These are phyloP conservation scores for Semicossyphus pulcher DNA, from an alignment of 2,113 vertebrate species.

Conservation along the genomic window DNA sequence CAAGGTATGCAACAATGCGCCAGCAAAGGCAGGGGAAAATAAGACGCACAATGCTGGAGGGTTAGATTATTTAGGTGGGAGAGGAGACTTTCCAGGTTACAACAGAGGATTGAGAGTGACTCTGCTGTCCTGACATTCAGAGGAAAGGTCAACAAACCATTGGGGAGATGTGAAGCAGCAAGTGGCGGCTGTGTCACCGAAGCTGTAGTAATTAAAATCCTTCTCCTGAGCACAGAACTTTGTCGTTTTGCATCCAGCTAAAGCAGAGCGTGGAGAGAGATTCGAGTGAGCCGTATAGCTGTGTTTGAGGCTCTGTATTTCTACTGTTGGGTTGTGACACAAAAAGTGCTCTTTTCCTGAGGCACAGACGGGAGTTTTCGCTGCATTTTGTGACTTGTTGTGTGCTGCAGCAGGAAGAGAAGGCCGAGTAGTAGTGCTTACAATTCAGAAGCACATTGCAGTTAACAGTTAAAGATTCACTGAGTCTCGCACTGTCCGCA, in stretches of 20 bases:
- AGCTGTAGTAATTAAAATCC: constrained; percentile 13
- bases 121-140: constrained; percentile 18
- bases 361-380: background rate
- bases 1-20: too few relatives aligned
- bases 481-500: background rate
- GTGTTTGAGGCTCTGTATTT: background rate
- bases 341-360: background rate
- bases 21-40: too few relatives aligned
- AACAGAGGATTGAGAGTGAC: background rate
- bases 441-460: too few relatives aligned
- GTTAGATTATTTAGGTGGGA: background rate
- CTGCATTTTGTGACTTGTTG: background rate
- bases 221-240: background rate
- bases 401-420: background rate
- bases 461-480: too few relatives aligned
- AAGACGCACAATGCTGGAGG: too few relatives aligned
- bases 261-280: too few relatives aligned
- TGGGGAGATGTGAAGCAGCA: background rate
- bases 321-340: too few relatives aligned
- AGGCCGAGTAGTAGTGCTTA: background rate
- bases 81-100: background rate
- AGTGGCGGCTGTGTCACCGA: constrained; percentile 1
- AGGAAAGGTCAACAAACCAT: constrained; percentile 35
- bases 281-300: too few relatives aligned
- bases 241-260: constrained; percentile 2